Evolutionary conservation across 2,113 vertebrate genomes (phyloP).

Genomic region (Anseranas semipalmata): DNA sequence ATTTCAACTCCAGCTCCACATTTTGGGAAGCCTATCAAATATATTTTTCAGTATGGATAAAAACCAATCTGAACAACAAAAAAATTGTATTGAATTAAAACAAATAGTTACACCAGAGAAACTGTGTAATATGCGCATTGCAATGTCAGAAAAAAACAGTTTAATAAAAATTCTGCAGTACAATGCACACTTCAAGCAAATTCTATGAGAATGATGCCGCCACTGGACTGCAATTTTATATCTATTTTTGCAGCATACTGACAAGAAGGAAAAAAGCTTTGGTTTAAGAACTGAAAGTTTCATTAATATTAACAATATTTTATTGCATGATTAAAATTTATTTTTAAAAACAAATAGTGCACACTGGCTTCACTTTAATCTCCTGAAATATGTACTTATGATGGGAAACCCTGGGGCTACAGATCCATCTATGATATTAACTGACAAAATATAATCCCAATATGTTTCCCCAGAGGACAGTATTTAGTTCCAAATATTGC

Average conservation of each 20-base stretch:
- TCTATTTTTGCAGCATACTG: constrained; percentile 63
- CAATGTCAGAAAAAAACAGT: constrained; percentile 43
- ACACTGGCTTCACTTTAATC: constrained; percentile 58
- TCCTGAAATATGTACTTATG: constrained; percentile 65
- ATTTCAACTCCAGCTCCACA: constrained; percentile 5
- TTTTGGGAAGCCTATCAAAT: neutral
- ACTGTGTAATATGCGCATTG: neutral
- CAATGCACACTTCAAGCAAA: constrained; percentile 26
- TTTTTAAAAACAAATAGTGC: constrained; percentile 71
- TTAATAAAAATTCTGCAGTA: constrained; percentile 35
- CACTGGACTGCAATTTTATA: constrained; percentile 35
- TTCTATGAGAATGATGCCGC: neutral
- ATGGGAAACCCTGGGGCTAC: constrained; percentile 23
- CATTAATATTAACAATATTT: constrained; percentile 74
- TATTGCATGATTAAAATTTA: constrained; percentile 76
- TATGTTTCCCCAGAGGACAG: constrained; percentile 69
- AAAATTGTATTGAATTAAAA: constrained; percentile 36
- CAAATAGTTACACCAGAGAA: constrained; percentile 28
- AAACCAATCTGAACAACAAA: neutral
- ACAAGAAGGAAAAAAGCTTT: constrained; percentile 35
- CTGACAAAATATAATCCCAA: constrained; percentile 67
- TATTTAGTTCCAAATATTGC: constrained; percentile 69
- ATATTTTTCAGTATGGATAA: neutral
- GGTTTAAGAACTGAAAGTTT: constrained; percentile 70
- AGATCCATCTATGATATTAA: constrained; percentile 38